Base-by-base conservation (phyloP, 2,797 vertebrate genomes). In the Ceyx erithaca region DNA sequence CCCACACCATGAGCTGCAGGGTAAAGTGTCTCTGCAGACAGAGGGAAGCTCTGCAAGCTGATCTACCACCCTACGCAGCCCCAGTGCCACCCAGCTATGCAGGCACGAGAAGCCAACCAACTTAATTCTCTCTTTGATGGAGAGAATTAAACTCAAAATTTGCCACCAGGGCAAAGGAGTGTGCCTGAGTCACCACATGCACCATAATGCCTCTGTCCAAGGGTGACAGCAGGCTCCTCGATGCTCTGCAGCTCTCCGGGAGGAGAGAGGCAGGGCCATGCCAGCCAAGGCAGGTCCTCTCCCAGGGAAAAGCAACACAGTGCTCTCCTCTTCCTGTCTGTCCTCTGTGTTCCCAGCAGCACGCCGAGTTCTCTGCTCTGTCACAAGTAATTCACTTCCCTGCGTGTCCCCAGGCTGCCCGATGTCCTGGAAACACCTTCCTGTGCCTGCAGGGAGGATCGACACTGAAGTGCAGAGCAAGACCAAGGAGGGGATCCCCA, bases 341-440 rank as follows among this genome's bases (percentile, higher is more conserved):
- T 33, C 87, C 82, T 25, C 8, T 0, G 0, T 4, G 62, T 54
- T 80, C 62, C 64, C 89, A 61, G 82, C 66, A 77, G 64, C 76
- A 67, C 88, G 28, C 22, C 0, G 0, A 63, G 58, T 61, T 64
- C 87, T 77, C 91, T 58, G 63, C 71, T 82, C 92, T 78, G 80
- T 87, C 93, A 94, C 85, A 91, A 93, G 55, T 73, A 80, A 87
- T 92, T 91, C 85, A 58, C 62, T 87, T 70, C 64, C 11, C 77
- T 2, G 2, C 2, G 2, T 2, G 1, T 93, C 69, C 72, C 80
- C 51, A 78, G 72, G 62, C 69, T 0, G 0, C 82, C 69, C 3
- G 0, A 8, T 66, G 94, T 94, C 94, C 95, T 89, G 90, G 80
- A 83, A 96, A 85, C 83, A 83, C 94, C 87, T 92, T 71, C 69